Conservation (phyloP, 2,888 invertebrate species). For the Drosophila borborema region DNA sequence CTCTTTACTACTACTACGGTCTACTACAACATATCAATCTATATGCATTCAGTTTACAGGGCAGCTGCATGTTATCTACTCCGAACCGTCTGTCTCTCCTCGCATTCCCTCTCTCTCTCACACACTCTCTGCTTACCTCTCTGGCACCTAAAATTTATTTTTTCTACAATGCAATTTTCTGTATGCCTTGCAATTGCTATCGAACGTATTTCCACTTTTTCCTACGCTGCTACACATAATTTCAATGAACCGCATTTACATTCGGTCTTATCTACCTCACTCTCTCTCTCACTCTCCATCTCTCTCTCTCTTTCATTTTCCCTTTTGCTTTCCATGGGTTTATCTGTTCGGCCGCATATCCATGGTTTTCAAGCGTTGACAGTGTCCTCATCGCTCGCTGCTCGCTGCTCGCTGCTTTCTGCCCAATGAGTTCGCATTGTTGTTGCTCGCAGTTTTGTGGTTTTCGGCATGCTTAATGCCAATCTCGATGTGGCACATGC, state of each 20-base stretch:
- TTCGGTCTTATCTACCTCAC: constrained; percentile 22
- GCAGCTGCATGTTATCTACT: not conserved
- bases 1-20: not conserved
- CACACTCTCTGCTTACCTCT: too few species aligned
- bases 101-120: too few species aligned
- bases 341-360: constrained; percentile 19
- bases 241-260: constrained; percentile 75
- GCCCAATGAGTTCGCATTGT: constrained; percentile 50
- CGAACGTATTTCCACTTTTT: constrained; percentile 46
- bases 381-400: constrained; percentile 33
- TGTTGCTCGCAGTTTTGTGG: constrained; percentile 65
- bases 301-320: not conserved
- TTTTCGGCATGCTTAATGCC: constrained; percentile 65
- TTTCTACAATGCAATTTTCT: constrained; percentile 32
- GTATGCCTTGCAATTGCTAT: constrained; percentile 49
- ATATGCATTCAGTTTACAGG: not conserved
- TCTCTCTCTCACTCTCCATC: not conserved
- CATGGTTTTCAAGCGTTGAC: constrained; percentile 56
- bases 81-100: not conserved
- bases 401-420: constrained; percentile 26
- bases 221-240: constrained; percentile 60
- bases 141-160: not conserved
- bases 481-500: constrained; percentile 59
- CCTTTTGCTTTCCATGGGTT: constrained; percentile 1
- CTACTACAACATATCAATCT: not conserved